Evolutionary conservation across 2,113 vertebrate species (phyloP), one percentile per base, ranked within the genome.

Genomic region (Rutilus rutilus): DNA sequence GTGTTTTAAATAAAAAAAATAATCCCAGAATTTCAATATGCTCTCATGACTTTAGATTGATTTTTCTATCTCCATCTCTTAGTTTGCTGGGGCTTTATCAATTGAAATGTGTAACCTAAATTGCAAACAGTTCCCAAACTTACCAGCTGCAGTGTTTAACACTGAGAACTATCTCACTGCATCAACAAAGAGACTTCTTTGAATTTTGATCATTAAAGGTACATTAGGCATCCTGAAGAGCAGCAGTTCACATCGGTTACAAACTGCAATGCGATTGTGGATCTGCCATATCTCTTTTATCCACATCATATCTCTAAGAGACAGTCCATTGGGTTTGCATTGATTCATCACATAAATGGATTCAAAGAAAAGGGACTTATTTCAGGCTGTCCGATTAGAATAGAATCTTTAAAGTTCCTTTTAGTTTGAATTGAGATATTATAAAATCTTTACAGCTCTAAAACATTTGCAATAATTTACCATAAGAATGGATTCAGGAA

Each of bases 41-140:
- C 11, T 74, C 23, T 39, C 19, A 69, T 57, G 65, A 74, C 10
- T 73, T 73, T n/a, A 73, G 69, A 74, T 33, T 86, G 2, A 86
- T 78, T 19, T 9, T 6, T 19, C 54, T 0, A 5, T 76, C 50
- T 79, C 12, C 54, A 60, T 71, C 15, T 89, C 62, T 52, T 30
- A 33, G 52, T 89, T 87, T 90, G 81, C 84, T 1, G 75, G 82
- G 87, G 30, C 54, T 84, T 76, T 76, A 84, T 76, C 14, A 67
- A 36, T 17, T 52, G 80, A 82, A 69, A 69, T 69, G 3, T 45
- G 45, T 15, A 64, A 15, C 57, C 60, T 62, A 45, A 57, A 74
- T 42, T 84, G 15, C 8, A 33, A 73, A 75, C 14, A 4, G 19
- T 9, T 84, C 5, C 11, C 19, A n/a, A 77, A 85, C 42, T 50